Percentiles rank a stretch among this genome's conserved stretches.
Evolutionary conservation across 2,797 vertebrate species (phyloP).

Genomic region (Anableps anableps): DNA sequence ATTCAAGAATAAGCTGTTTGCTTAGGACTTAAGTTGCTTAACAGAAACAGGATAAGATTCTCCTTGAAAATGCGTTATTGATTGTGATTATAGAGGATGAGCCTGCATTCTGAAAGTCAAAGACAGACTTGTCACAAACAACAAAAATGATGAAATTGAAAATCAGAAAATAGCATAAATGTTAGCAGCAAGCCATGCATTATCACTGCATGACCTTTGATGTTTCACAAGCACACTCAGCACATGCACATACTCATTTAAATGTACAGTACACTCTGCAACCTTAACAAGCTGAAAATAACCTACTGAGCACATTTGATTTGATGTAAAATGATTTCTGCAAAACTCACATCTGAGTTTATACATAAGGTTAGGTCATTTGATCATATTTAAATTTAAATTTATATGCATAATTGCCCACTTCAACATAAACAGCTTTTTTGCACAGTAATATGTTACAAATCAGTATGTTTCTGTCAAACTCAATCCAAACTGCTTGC

Average conservation of each 20-base stretch:
- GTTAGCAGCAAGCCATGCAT: neutral
- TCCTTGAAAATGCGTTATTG: neutral
- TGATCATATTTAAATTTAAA: neutral
- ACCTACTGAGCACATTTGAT: neutral
- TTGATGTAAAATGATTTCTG: neutral
- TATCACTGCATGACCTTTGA: neutral
- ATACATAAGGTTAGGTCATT: neutral
- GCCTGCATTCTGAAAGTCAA: neutral
- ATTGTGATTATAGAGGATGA: slow-evolving; percentile 8
- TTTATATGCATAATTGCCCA: neutral
- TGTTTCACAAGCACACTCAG: neutral
- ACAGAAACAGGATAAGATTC: slow-evolving; percentile 5
- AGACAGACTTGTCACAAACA: neutral
- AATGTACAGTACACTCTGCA: neutral
- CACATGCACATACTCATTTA: neutral
- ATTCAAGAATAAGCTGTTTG: slow-evolving; percentile 6
- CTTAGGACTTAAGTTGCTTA: slow-evolving; percentile 8
- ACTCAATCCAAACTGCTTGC: neutral
- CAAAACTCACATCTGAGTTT: neutral
- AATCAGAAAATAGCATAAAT: neutral
- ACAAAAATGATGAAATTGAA: neutral
- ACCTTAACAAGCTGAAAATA: neutral
- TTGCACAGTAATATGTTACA: neutral
- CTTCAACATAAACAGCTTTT: neutral
- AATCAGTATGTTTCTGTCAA: neutral